Evolutionary conservation across 1,140 invertebrate species (phyloP), one percentile per base, ranked within the genome.

Genomic region (Oedothorax gibbosus): DNA sequence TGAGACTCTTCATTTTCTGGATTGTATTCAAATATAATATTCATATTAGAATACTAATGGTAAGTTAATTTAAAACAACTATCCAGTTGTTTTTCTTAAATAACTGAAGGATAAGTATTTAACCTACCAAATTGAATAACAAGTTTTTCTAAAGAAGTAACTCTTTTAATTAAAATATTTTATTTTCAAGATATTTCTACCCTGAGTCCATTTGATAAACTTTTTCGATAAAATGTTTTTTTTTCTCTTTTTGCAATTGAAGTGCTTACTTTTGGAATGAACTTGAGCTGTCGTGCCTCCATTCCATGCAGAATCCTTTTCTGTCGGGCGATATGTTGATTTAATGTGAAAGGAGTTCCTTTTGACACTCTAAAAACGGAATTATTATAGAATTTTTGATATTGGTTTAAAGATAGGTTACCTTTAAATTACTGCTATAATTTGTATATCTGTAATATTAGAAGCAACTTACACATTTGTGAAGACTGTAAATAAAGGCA

Each of bases 401-500:
- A 35, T 2, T 35, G 5, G 5, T 35, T 35, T 35, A 35, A 35
- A 5, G 35, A 1, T 35, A 35, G 35, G 35, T 35, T 60, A 60
- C n/a, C 35, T 35, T 14, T 60, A 60, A 14, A 60, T 60, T 60
- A 72, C 5, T 15, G 50, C 50, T 51, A 72, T n/a, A 50, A 50
- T 85, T 11, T 85, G 18, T 20, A 85, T 18, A 60, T 71, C 49
- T 12, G 82, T 66, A 35, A n/a, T 71, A 11, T 73, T 62, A 77
- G 15, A 18, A 71, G 51, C 50, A 20, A 75, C 78, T 84, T 86
- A 88, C 82, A 87, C 78, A 72, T 85, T 92, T 87, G 93, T 93
- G 89, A 94, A 96, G 8, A 96, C 92, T 68, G 94, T 92, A 88
- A 94, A 94, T 88, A 95, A 93, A n/a, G 95, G 95, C 88, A 95